Evolutionary conservation across 2,888 invertebrate genomes (phyloP).

Genomic region (Macrophya alboannulata): DNA sequence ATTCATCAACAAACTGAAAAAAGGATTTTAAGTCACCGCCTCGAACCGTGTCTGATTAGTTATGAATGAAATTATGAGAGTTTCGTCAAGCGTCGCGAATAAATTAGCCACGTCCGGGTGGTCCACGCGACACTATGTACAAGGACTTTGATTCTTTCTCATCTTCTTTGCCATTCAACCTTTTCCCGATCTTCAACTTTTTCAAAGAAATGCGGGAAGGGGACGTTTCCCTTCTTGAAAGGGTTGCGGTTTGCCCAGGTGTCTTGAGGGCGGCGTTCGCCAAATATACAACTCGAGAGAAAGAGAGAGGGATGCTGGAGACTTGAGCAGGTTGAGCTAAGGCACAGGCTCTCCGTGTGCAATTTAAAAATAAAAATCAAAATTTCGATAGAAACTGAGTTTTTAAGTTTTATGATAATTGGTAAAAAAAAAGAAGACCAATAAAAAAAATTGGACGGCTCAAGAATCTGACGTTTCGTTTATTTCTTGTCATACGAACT

Average conservation of each 20-base stretch:
- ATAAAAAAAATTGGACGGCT: background rate
- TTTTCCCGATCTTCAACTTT: background rate
- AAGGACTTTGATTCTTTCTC: slow-evolving; percentile 15
- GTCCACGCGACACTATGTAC: background rate
- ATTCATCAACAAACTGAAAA: background rate
- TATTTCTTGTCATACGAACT: background rate
- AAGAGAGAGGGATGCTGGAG: background rate
- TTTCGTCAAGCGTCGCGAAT: slow-evolving; percentile 34
- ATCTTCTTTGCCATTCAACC: slow-evolving; percentile 14
- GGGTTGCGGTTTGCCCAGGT: slow-evolving; percentile 54
- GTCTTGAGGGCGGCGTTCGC: background rate
- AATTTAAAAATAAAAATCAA: background rate
- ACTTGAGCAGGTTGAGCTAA: background rate
- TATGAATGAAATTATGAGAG: slow-evolving; percentile 36
- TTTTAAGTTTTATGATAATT: background rate
- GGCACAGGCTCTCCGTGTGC: background rate
- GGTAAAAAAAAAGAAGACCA: background rate
- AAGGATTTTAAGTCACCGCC: background rate
- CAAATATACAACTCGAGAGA: slow-evolving; percentile 16
- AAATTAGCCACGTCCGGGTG: slow-evolving; percentile 50
- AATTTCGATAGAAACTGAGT: background rate
- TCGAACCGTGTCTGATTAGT: background rate
- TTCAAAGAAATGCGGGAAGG: background rate
- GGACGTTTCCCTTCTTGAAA: background rate
- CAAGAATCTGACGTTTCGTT: background rate